These are phyloP conservation scores for Eucriotettix oculatus DNA, from an alignment of 2,888 invertebrate genomes.

Conservation along the genomic window DNA sequence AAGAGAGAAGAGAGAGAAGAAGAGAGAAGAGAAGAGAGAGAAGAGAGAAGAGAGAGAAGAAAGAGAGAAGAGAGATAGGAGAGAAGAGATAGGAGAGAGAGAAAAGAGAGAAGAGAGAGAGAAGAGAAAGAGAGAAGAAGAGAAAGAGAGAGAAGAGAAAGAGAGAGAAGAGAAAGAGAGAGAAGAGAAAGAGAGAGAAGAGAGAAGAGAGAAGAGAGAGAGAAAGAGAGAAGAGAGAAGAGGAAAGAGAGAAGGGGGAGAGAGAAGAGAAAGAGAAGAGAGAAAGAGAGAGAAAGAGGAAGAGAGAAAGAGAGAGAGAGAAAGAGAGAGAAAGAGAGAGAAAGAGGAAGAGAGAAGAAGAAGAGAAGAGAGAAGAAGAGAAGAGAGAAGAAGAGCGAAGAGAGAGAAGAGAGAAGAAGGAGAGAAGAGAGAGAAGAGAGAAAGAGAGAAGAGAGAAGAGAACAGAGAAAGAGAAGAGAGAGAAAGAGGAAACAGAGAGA, in stretches of 20 bases:
- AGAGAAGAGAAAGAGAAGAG: not conserved
- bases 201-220: too few species aligned
- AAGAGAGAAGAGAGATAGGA: not conserved
- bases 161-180: not conserved
- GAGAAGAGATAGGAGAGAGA: not conserved
- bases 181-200: not conserved
- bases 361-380: not conserved
- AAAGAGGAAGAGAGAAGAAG: not conserved
- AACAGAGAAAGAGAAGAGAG: not conserved
- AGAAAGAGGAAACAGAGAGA: not conserved
- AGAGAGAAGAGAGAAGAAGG: too few species aligned
- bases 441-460: too few species aligned
- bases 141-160: not conserved
- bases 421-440: too few species aligned
- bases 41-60: not conserved
- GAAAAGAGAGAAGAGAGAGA: not conserved
- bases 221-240: not conserved
- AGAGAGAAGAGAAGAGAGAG: not conserved
- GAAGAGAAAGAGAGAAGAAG: not conserved
- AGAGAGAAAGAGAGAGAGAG: not conserved
- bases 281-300: not conserved
- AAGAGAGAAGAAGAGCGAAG: too few species aligned
- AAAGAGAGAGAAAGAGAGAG: not conserved
- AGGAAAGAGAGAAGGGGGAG: not conserved
- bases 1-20: not conserved